These are phyloP conservation scores for Chouioia cunea DNA, from an alignment of 2,888 invertebrate genomes.

Conservation along the genomic window DNA sequence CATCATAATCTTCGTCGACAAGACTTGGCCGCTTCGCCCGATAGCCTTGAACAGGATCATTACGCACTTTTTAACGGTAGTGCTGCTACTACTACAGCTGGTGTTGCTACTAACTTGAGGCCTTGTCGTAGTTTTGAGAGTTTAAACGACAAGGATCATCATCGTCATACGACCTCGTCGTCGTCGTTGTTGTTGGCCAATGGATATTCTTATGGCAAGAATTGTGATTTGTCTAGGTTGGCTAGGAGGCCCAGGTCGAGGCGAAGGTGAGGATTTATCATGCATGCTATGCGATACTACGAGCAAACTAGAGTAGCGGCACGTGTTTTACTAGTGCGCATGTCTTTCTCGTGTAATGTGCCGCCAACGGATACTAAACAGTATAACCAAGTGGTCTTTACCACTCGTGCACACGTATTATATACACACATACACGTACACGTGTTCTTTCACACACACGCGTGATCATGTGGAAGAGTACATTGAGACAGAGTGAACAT, in stretches of 20 bases:
- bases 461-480: no score
- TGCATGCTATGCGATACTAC: no score
- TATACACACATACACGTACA: no score
- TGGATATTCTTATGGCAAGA: slow-evolving; percentile 61
- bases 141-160: slow-evolving; percentile 57
- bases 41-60: slow-evolving; percentile 69
- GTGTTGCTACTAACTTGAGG: slow-evolving; percentile 61
- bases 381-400: no score
- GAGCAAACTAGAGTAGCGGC: no score
- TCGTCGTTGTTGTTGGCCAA: slow-evolving; percentile 49
- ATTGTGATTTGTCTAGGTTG: slow-evolving; percentile 56
- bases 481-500: no score
- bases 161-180: neutral
- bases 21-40: slow-evolving; percentile 66
- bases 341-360: no score
- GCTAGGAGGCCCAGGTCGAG: slow-evolving; percentile 47
- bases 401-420: no score
- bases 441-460: no score
- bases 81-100: slow-evolving; percentile 46
- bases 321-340: no score
- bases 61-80: slow-evolving; percentile 51
- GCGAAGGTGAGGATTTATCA: slow-evolving; percentile 42
- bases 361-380: no score
- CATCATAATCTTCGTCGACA: neutral
- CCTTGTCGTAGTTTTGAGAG: slow-evolving; percentile 71